A percentile compares a stretch with the other conserved stretches of the same genome.
Evolutionary conservation across 2,888 invertebrate species (phyloP).

Genomic region (Thera obeliscata): DNA sequence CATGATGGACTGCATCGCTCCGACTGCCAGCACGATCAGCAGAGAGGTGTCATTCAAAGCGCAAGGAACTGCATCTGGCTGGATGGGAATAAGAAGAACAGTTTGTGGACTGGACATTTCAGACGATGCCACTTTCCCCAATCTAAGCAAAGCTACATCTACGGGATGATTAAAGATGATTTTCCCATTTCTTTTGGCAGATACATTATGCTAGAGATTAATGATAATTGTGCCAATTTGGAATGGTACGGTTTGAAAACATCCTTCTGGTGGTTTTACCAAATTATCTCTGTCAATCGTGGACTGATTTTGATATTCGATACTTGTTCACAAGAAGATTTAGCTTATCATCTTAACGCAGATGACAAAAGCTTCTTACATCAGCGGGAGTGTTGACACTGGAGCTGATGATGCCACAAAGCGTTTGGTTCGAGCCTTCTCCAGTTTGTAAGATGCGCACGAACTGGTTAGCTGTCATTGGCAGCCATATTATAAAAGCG

Average conservation of each 20-base stretch:
- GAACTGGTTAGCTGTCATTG: conserved; percentile 66
- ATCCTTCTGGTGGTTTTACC: too few species aligned
- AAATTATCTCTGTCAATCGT: neutral
- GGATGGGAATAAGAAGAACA: conserved; percentile 22
- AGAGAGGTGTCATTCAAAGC: conserved; percentile 59
- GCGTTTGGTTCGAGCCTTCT: conserved; percentile 54
- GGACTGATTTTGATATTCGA: neutral
- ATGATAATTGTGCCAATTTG: too few species aligned
- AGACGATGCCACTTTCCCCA: neutral
- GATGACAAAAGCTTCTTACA: conserved; percentile 41
- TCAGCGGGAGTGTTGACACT: conserved; percentile 43
- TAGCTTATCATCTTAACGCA: too few species aligned
- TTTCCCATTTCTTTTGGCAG: too few species aligned
- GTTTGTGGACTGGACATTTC: too few species aligned
- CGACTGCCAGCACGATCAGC: conserved; percentile 58
- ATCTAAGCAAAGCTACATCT: too few species aligned
- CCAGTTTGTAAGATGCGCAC: conserved; percentile 59
- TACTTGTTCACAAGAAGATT: neutral
- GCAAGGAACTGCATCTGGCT: conserved; percentile 60
- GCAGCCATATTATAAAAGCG: conserved; percentile 68
- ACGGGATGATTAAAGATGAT: too few species aligned
- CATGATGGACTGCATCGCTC: conserved; percentile 54
- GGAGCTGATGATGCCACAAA: conserved; percentile 59
- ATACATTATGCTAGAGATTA: too few species aligned
- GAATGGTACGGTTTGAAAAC: too few species aligned